A percentile compares a stretch with the other conserved stretches of the same genome.
phyloP scores from a whole-genome alignment of 2,888 invertebrate species.

The Eupithecia abbreviata region DNA sequence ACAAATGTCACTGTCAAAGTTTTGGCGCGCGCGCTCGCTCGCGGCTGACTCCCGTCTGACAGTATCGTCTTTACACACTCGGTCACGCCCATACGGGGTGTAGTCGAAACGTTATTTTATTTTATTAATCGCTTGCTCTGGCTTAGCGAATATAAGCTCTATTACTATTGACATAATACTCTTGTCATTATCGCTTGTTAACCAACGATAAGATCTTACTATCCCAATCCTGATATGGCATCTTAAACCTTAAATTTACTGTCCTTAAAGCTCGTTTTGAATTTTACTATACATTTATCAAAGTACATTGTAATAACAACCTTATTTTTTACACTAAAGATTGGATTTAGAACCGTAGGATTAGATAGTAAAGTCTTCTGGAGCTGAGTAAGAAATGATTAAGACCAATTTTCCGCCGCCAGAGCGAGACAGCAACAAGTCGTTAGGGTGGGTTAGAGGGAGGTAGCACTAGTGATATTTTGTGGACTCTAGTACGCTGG shows the following conservation, averaged over 20 bases:
- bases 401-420: slow-evolving; percentile 63
- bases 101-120: slow-evolving; percentile 71
- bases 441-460: slow-evolving; percentile 44
- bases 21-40: slow-evolving; percentile 59
- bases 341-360: not conserved
- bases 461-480: slow-evolving; percentile 56
- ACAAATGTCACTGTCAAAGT: slow-evolving; percentile 27
- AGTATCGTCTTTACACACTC: slow-evolving; percentile 56
- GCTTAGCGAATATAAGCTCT: slow-evolving; percentile 75
- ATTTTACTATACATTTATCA: slow-evolving; percentile 3
- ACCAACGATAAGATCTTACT: slow-evolving; percentile 42
- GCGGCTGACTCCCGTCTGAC: slow-evolving; percentile 59
- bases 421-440: slow-evolving; percentile 45
- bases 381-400: slow-evolving; percentile 55
- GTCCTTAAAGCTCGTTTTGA: slow-evolving; percentile 18
- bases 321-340: slow-evolving; percentile 25
- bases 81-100: slow-evolving; percentile 80
- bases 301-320: slow-evolving; percentile 35
- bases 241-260: slow-evolving; percentile 28
- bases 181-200: slow-evolving; percentile 57
- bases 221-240: not conserved
- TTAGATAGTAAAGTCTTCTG: slow-evolving; percentile 42
- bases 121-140: slow-evolving; percentile 68
- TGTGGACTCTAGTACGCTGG: slow-evolving; percentile 70
- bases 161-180: slow-evolving; percentile 66